Conservation (phyloP, 2,888 invertebrate species). For the Oligia fasciuncula region DNA sequence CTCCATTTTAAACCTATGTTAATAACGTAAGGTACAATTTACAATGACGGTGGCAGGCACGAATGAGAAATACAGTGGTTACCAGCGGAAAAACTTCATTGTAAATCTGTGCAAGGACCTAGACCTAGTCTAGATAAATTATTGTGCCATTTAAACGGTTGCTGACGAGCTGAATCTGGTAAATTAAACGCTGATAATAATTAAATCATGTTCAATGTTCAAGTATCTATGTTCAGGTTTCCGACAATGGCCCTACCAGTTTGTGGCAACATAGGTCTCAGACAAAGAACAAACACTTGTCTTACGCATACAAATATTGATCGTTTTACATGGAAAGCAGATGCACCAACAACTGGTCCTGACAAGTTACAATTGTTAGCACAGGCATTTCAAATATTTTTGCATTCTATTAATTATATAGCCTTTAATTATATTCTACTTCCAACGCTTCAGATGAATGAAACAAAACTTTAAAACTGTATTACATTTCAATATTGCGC, state of each 20-base stretch:
- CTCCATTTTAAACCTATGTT: slow-evolving; percentile 75
- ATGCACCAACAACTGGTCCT: slow-evolving; percentile 54
- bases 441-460: slow-evolving; percentile 19
- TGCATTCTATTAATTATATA: slow-evolving; percentile 37
- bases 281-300: slow-evolving; percentile 52
- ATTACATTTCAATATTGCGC: slow-evolving; percentile 15
- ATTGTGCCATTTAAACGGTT: slow-evolving; percentile 55
- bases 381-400: slow-evolving; percentile 39
- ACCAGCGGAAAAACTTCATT: slow-evolving; percentile 67
- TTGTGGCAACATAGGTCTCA: slow-evolving; percentile 10
- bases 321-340: slow-evolving; percentile 59
- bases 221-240: neutral
- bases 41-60: slow-evolving; percentile 56
- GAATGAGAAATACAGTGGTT: slow-evolving; percentile 65
- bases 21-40: slow-evolving; percentile 74
- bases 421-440: slow-evolving; percentile 6
- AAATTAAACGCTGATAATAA: slow-evolving; percentile 27
- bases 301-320: slow-evolving; percentile 55
- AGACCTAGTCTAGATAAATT: slow-evolving; percentile 70
- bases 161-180: slow-evolving; percentile 32
- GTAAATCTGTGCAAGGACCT: slow-evolving; percentile 69
- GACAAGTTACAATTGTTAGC: slow-evolving; percentile 45
- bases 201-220: slow-evolving; percentile 11
- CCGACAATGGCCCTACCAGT: neutral
- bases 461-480: slow-evolving; percentile 35